Evolutionary conservation across 2,113 vertebrate species (phyloP).

Genomic region (Zosterops lateralis): DNA sequence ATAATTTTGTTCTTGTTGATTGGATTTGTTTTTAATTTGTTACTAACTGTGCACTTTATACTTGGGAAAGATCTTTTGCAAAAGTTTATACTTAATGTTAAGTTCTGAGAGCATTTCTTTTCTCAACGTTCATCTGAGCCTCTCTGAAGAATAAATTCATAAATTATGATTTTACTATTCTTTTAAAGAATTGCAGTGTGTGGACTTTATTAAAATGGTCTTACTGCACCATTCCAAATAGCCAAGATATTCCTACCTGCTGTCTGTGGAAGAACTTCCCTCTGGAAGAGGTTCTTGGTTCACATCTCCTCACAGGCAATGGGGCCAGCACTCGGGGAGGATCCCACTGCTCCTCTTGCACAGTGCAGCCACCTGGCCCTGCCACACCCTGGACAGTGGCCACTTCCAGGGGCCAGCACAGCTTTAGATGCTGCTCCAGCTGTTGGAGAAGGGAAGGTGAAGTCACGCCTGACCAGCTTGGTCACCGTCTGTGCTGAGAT

Average conservation of each 20-base stretch:
- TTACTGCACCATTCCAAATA: neutral
- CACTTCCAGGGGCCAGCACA: neutral
- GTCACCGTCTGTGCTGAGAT: too few species aligned
- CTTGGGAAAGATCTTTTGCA: neutral
- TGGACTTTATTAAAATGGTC: neutral
- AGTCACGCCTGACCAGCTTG: too few species aligned
- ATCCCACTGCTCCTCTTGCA: accelerated
- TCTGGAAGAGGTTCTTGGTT: neutral
- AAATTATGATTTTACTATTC: neutral
- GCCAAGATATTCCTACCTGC: too few species aligned
- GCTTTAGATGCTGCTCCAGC: neutral
- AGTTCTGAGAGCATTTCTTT: neutral
- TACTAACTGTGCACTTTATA: slow-evolving; percentile 47
- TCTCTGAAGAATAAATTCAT: neutral
- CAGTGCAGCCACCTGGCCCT: neutral
- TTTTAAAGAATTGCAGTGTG: neutral
- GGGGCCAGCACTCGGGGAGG: neutral
- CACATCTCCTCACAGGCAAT: accelerated
- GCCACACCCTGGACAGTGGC: neutral
- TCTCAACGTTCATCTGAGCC: neutral
- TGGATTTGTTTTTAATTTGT: neutral
- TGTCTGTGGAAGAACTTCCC: neutral
- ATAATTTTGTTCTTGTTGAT: neutral
- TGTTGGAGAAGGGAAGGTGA: neutral
- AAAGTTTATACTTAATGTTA: neutral